Evolutionary conservation across 92 coral and sea anemone species (phyloP).

Genomic region (Epizoanthus fatuus): DNA sequence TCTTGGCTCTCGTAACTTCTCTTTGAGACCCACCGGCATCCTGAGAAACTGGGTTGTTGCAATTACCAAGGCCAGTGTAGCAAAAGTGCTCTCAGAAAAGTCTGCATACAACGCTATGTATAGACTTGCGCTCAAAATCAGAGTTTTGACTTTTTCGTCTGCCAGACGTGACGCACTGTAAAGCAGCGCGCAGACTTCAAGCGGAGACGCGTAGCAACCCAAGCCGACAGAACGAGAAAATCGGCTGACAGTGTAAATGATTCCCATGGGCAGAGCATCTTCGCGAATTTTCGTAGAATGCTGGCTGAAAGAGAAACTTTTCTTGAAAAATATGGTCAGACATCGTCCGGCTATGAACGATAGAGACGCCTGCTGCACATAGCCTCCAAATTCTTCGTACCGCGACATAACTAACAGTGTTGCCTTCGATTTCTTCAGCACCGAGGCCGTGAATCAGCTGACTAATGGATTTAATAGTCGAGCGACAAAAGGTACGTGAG

Average conservation of each 20-base stretch:
- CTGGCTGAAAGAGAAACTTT: conserved; percentile 38
- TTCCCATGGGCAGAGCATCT: conserved; percentile 23
- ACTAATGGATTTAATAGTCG: too few species aligned
- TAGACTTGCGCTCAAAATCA: conserved; percentile 24
- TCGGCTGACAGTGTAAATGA: not conserved
- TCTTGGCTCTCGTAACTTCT: conserved; percentile 39
- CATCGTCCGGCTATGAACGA: conserved; percentile 20
- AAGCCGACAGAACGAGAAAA: not conserved
- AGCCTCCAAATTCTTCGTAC: not conserved
- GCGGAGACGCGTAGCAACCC: not conserved
- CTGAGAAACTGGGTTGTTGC: conserved; percentile 71
- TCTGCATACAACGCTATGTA: conserved; percentile 17
- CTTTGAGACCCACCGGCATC: conserved; percentile 49
- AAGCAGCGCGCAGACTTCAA: conserved; percentile 14
- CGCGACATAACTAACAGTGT: not conserved
- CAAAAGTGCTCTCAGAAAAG: conserved; percentile 36
- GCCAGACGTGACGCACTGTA: not conserved
- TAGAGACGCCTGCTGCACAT: not conserved
- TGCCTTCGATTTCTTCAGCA: too few species aligned
- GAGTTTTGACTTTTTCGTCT: conserved; percentile 42
- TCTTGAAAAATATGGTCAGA: conserved; percentile 77
- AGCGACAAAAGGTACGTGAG: too few species aligned
- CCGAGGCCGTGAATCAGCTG: too few species aligned
- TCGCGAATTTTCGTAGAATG: conserved; percentile 35
- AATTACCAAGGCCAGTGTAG: conserved; percentile 23